A percentile compares a stretch with the other conserved stretches of the same genome.
phyloP scores from a whole-genome alignment of 2,888 invertebrate species.

The Andrena marginata region DNA sequence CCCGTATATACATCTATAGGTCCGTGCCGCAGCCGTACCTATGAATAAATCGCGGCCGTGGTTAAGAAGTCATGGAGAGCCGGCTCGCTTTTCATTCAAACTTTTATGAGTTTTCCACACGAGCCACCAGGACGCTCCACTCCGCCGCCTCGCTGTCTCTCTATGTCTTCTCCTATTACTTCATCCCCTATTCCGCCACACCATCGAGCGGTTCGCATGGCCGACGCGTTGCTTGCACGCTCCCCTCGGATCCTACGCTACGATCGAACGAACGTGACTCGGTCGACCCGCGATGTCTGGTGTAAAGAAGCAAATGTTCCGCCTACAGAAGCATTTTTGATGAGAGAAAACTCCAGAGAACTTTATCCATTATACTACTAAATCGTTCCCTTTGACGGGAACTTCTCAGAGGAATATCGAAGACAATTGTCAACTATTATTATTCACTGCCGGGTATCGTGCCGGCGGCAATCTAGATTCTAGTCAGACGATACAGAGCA shows the following conservation, averaged over 20 bases:
- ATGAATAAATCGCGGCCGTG: slow-evolving; percentile 72
- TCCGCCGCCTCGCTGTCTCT: slow-evolving; percentile 10
- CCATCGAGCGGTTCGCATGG: slow-evolving; percentile 44
- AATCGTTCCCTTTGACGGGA: no score
- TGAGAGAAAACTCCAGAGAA: no score
- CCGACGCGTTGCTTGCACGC: slow-evolving; percentile 12
- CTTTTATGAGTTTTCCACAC: slow-evolving; percentile 69
- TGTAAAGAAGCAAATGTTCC: not conserved
- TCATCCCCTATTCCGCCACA: slow-evolving; percentile 22
- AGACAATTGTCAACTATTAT: no score
- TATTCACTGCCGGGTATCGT: no score
- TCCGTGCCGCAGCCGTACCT: slow-evolving; percentile 54
- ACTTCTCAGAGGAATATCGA: no score
- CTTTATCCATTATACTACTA: no score
- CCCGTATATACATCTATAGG: slow-evolving; percentile 38
- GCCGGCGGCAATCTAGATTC: no score
- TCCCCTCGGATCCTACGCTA: slow-evolving; percentile 25
- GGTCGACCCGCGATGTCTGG: not conserved
- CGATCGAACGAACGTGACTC: slow-evolving; percentile 31
- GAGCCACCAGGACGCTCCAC: slow-evolving; percentile 24
- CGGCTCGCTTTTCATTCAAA: slow-evolving; percentile 74
- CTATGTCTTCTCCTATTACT: not conserved
- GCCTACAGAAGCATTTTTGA: no score
- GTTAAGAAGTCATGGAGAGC: slow-evolving; percentile 71
- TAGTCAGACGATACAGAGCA: not conserved